These are phyloP conservation scores for Spheniscus humboldti DNA, from an alignment of 2,797 vertebrate genomes.

Conservation along the genomic window DNA sequence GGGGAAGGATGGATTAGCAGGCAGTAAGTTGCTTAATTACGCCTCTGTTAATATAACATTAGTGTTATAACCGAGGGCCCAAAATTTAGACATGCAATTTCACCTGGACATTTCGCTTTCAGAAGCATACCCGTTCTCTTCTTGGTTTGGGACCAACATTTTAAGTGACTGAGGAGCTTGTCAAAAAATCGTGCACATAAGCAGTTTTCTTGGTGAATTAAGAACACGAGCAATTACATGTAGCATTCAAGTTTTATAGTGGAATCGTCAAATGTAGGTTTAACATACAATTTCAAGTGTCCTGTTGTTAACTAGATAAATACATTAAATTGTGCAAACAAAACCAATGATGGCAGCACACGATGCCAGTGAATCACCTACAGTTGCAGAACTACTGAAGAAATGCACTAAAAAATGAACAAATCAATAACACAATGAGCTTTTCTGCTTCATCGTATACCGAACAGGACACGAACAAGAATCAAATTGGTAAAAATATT, in stretches of 20 bases:
- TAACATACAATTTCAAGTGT: neutral
- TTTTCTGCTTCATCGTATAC: neutral
- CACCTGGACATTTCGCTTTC: neutral
- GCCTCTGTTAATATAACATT: rapidly evolving
- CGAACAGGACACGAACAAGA: neutral
- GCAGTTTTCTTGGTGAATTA: neutral
- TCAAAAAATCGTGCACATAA: neutral
- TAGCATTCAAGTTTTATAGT: neutral
- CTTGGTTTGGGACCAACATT: neutral
- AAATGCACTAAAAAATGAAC: neutral
- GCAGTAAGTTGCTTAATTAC: neutral
- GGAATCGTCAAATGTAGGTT: neutral
- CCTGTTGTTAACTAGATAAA: neutral
- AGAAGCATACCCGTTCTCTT: neutral
- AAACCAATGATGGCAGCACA: neutral
- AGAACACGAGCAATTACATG: neutral
- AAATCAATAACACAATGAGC: neutral
- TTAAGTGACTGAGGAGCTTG: neutral
- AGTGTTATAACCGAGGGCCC: neutral
- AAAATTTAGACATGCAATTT: neutral
- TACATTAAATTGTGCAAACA: neutral
- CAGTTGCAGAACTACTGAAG: neutral
- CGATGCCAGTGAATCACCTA: neutral
- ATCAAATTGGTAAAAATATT: neutral
- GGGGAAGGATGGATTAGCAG: neutral